Evolutionary conservation across 2,113 vertebrate species (phyloP), one percentile per base, ranked within the genome.

Genomic region (Oophaga pumilio): DNA sequence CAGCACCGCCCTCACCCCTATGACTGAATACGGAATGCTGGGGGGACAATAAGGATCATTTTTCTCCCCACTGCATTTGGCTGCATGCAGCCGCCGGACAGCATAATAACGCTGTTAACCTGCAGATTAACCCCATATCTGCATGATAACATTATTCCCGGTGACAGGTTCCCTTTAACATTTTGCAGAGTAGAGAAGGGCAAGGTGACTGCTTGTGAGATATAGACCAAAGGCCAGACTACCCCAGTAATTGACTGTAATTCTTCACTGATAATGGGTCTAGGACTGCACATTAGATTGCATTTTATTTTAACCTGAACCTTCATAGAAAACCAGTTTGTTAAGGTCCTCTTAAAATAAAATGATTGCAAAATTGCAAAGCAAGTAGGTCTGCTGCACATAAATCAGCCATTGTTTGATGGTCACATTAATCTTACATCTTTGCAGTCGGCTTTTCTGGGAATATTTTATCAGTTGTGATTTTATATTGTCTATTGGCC

Each of bases 311-410:
- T 88, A 88, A 83, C 87, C 53, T 68, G 71, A 76, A 76, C 33
- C 71, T 76, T 52, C 71, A 83, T 83, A 22, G 57, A 76, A 66
- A 66, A 56, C 57, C 59, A 43, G 80, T 88, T 57, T 88, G 71
- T 83, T 77, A 83, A 84, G 71, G 87, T 62, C 73, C 80, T 88
- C 59, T 83, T 84, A 83, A 77, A 71, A 88, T 62, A 83, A 88
- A 88, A 88, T 88, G 17, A 88, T 53, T 88, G 80, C 49, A 84
- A 77, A 88, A 88, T 77, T 84, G 80, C 80, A 74, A 76, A 88
- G 80, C 57, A 68, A 88, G 87, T 84, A 76, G 49, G 80, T 68
- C 57, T 83, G 57, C 69, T 62, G 26, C 12, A 64, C 59, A 88
- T 88, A 83, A 88, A 88, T 88, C 87, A 13, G 57, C 57, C 59